Conservation (phyloP, 2,888 invertebrate species). For the Harpalus rubripes region DNA sequence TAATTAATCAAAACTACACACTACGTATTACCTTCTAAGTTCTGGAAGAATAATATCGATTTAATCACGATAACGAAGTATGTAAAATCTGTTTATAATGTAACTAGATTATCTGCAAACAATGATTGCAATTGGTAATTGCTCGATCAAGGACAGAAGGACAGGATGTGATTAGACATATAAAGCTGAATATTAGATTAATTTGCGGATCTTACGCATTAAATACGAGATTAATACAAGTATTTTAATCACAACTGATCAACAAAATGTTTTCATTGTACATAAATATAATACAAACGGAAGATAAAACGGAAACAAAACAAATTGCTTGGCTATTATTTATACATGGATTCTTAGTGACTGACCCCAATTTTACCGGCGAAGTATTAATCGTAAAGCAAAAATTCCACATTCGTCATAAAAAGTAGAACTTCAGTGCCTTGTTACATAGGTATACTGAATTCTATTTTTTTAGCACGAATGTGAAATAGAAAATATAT, state of each 20-base stretch:
- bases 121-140: constrained; percentile 21
- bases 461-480: no score
- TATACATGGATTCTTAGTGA: no score
- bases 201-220: background rate
- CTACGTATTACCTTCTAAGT: background rate
- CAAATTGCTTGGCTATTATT: no score
- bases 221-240: background rate
- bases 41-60: background rate
- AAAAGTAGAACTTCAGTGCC: no score
- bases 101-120: constrained; percentile 24
- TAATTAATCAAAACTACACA: background rate
- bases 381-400: no score
- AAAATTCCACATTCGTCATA: no score
- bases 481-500: no score
- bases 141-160: constrained; percentile 34
- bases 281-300: no score
- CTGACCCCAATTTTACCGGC: no score
- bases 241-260: background rate
- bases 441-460: no score
- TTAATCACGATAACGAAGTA: background rate
- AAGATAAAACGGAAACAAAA: no score
- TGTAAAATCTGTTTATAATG: constrained; percentile 7
- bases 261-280: no score
- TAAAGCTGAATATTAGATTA: constrained; percentile 7
- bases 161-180: constrained; percentile 26